Conservation (phyloP, 2,888 invertebrate species). For the Prosapia bicincta region DNA sequence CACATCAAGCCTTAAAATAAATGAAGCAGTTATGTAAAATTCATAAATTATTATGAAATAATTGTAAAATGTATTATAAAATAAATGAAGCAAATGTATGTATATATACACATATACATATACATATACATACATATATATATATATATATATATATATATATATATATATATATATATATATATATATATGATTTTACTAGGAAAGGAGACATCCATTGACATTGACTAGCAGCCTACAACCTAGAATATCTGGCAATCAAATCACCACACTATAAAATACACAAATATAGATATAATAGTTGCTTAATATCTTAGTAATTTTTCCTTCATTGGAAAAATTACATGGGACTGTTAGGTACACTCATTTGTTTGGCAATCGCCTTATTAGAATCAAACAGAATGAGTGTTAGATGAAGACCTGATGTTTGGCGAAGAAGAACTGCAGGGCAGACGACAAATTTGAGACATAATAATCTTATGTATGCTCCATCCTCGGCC, state of each 20-base stretch:
- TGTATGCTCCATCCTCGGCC: constrained; percentile 32
- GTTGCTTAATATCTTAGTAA: background rate
- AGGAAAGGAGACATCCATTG: too few species aligned
- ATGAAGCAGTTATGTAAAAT: background rate
- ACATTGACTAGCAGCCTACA: background rate
- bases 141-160: too few species aligned
- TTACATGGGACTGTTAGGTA: background rate
- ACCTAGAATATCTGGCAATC: background rate
- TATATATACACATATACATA: too few species aligned
- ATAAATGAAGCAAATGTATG: too few species aligned
- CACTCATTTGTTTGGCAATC: background rate
- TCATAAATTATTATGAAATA: background rate
- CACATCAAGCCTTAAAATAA: background rate
- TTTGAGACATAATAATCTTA: constrained; percentile 35
- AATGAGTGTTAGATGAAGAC: constrained; percentile 16
- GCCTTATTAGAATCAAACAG: constrained; percentile 21
- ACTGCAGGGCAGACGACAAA: constrained; percentile 37
- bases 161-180: too few species aligned
- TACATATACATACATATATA: too few species aligned
- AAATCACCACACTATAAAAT: too few species aligned
- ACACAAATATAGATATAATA: too few species aligned
- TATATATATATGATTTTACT: too few species aligned
- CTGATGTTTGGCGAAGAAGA: constrained; percentile 5
- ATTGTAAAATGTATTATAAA: too few species aligned
- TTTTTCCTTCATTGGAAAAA: background rate